These are phyloP conservation scores for Meandrina meandrites DNA, from an alignment of 92 coral and sea anemone genomes.

Conservation along the genomic window DNA sequence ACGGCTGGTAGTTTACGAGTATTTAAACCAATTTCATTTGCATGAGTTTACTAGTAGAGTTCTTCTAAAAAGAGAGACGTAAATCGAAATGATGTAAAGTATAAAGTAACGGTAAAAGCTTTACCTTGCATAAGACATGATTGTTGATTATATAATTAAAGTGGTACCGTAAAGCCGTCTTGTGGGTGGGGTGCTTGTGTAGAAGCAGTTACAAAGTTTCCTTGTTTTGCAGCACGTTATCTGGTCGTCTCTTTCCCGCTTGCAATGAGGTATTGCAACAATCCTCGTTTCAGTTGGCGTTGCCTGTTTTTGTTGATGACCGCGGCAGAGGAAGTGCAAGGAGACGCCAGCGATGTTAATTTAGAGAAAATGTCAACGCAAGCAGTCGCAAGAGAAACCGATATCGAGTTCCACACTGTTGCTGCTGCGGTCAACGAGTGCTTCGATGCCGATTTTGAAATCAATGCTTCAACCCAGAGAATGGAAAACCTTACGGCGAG, in stretches of 20 bases:
- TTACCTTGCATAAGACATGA: too few species aligned
- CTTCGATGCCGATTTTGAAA: background rate
- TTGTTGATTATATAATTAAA: too few species aligned
- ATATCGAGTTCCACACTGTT: background rate
- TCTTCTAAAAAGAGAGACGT: too few species aligned
- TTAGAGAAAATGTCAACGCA: background rate
- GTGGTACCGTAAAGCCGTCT: too few species aligned
- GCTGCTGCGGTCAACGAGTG: background rate
- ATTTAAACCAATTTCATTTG: too few species aligned
- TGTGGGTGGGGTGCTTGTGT: too few species aligned
- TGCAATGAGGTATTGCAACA: background rate
- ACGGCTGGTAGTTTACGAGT: too few species aligned
- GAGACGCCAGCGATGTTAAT: background rate
- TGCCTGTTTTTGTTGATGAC: background rate
- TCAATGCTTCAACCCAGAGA: background rate
- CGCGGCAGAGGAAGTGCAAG: conserved; percentile 9
- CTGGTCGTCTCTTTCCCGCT: background rate
- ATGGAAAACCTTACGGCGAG: background rate
- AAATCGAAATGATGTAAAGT: too few species aligned
- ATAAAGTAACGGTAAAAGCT: too few species aligned
- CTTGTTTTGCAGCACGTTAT: background rate
- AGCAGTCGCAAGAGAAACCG: background rate
- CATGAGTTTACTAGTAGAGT: too few species aligned
- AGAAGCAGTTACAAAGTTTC: background rate
- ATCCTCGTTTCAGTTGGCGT: conserved; percentile 2